phyloP scores from a whole-genome alignment of 1,140 invertebrate species.

The Diploscapter pachys region DNA sequence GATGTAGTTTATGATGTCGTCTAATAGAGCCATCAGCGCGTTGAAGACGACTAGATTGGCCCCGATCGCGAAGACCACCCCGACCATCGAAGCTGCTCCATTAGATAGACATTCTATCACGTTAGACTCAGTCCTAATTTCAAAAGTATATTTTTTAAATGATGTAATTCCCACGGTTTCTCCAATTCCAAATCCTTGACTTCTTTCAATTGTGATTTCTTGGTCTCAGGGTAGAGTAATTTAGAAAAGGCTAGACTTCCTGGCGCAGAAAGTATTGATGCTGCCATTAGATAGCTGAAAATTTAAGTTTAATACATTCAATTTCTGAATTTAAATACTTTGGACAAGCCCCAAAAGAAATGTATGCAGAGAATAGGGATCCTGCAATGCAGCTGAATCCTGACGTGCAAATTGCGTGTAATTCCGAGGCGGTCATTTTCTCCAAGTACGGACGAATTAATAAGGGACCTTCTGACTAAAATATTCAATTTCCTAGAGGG shows the following conservation, averaged over 20 bases:
- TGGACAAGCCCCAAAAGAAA: slow-evolving; percentile 79
- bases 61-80: slow-evolving; percentile 79
- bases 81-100: slow-evolving; percentile 76
- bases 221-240: slow-evolving; percentile 65
- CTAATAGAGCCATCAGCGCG: slow-evolving; percentile 77
- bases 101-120: slow-evolving; percentile 81
- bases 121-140: slow-evolving; percentile 73
- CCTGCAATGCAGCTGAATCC: slow-evolving; percentile 92
- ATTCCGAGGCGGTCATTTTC: slow-evolving; percentile 80
- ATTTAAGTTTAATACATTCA: background rate
- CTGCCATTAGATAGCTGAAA: slow-evolving; percentile 37
- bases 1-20: slow-evolving; percentile 75
- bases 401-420: slow-evolving; percentile 85
- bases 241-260: slow-evolving; percentile 54
- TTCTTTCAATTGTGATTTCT: slow-evolving; percentile 68
- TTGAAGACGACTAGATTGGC: slow-evolving; percentile 89
- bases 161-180: slow-evolving; percentile 45
- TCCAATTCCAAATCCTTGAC: slow-evolving; percentile 52
- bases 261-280: slow-evolving; percentile 55
- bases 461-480: slow-evolving; percentile 79
- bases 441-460: slow-evolving; percentile 80
- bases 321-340: slow-evolving; percentile 59
- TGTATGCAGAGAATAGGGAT: slow-evolving; percentile 85
- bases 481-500: too few relatives aligned
- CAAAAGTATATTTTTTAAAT: background rate